Percentiles rank a stretch among this genome's conserved stretches.
Conservation (phyloP, 64 coral and sea anemone species). For the Montipora efflorescens region DNA sequence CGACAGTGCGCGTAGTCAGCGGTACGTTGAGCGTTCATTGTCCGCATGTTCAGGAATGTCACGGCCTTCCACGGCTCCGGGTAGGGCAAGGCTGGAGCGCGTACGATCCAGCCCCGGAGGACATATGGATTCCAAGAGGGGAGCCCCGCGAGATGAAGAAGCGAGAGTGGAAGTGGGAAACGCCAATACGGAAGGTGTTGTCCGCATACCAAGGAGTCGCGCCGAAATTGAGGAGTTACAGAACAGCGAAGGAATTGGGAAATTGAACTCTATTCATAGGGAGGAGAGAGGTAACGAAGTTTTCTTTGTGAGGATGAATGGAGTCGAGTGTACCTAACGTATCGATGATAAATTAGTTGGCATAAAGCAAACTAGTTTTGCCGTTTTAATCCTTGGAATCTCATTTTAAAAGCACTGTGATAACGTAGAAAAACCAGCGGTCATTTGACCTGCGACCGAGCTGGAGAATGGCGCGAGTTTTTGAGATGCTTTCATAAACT, state of each 20-base stretch:
- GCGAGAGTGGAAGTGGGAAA: not conserved
- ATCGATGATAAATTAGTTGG: too few relatives aligned
- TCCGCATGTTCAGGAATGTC: slow-evolving; percentile 76
- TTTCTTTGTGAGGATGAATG: too few relatives aligned
- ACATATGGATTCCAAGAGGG: slow-evolving; percentile 1
- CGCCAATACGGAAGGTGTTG: not conserved
- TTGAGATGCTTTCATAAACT: too few relatives aligned
- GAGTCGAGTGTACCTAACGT: too few relatives aligned
- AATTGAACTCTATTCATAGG: not conserved
- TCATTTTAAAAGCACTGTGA: too few relatives aligned
- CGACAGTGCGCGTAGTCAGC: slow-evolving; percentile 84
- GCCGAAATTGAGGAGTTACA: not conserved
- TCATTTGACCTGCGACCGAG: too few relatives aligned
- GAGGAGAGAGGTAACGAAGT: not conserved
- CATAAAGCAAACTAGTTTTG: too few relatives aligned
- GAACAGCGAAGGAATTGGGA: not conserved
- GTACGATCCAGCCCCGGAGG: not conserved
- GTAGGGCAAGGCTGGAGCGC: slow-evolving; percentile 44
- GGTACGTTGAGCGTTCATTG: slow-evolving; percentile 80
- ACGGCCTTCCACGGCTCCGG: slow-evolving; percentile 55
- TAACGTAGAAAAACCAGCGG: too few relatives aligned
- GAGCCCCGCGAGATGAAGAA: not conserved
- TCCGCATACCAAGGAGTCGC: not conserved
- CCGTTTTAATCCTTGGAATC: too few relatives aligned
- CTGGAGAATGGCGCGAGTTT: too few relatives aligned